Conservation (phyloP, 2,797 vertebrate genomes). For the Epinephelus coioides region DNA sequence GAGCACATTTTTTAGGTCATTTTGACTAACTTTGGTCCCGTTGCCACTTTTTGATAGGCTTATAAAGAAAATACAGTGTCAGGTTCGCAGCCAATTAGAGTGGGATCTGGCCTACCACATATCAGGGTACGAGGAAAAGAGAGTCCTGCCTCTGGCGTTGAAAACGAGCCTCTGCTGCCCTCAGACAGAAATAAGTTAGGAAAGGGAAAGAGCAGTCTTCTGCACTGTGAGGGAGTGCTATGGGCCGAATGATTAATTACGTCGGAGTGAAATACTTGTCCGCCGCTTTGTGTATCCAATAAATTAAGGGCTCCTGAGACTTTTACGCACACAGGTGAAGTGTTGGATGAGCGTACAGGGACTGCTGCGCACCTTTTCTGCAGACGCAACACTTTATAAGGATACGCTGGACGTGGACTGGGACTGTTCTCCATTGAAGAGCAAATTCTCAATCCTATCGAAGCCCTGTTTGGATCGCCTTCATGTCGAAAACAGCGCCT, state of each 20-base stretch:
- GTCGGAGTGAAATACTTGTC: conserved; percentile 77
- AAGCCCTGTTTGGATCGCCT: conserved; percentile 54
- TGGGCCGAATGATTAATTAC: conserved; percentile 84
- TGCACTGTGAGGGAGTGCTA: conserved; percentile 65
- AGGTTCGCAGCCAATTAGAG: conserved; percentile 79
- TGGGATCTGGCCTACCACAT: conserved; percentile 46
- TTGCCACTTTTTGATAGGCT: conserved; percentile 69
- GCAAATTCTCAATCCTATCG: conserved; percentile 26
- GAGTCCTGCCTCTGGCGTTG: conserved; percentile 80
- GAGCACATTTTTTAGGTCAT: conserved; percentile 34
- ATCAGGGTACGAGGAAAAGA: conserved; percentile 51
- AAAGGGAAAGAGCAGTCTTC: conserved; percentile 62
- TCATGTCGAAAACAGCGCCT: conserved; percentile 73
- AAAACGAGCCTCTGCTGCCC: conserved; percentile 72
- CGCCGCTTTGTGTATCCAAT: conserved; percentile 80
- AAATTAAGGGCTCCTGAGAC: conserved; percentile 82
- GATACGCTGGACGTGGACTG: conserved; percentile 51
- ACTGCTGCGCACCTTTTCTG: conserved; percentile 62
- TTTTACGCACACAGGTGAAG: conserved; percentile 81
- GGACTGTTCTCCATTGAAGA: conserved; percentile 45
- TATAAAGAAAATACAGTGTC: conserved; percentile 66
- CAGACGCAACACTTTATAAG: conserved; percentile 72
- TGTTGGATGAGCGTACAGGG: conserved; percentile 63
- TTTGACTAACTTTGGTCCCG: conserved; percentile 41
- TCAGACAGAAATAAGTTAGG: conserved; percentile 70